Base-by-base conservation (phyloP, 2,113 vertebrate species). In the Megaptera novaeangliae region DNA sequence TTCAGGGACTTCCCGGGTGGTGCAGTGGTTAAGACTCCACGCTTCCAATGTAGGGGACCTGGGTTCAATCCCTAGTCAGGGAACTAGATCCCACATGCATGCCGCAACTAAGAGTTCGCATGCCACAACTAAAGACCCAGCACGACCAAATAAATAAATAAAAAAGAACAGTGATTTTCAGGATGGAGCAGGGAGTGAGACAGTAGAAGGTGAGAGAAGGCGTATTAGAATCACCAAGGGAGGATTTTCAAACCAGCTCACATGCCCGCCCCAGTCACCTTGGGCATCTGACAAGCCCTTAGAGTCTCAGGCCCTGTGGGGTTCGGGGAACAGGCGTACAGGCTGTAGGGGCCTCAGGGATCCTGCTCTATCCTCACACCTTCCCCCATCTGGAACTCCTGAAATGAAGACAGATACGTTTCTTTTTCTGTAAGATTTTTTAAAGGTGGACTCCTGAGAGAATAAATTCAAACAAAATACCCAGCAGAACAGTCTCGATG, bases 401-500 rank as follows among this genome's bases (percentile, higher is more conserved):
- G 82, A 93, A 83, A 78, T 18, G 5, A 93, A 81, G 6, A 71
- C 34, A 90, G 86, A 31, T 5, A 2, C 0, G 1, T 17, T 71
- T 93, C 31, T 93, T 61, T 88, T 88, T 80, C 39, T 52, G 49
- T 18, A 36, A 36, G 21, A 52, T 63, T 74, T 71, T 75, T 71
- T 4, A 44, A 78, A 97, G 44, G 41, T 27, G 9, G 34, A 6
- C 69, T 94, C 78, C 68, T 63, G n/a, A 41, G 34, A 61, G 90
- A 87, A 88, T 8, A 81, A 41, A 86, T 44, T 66, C 74, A 94
- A 93, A 94, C 59, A 87, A 85, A 91, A 95, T 31, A 41, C 52
- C 55, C 78, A 66, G 75, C 71, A 81, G 83, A 94, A 81, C 25
- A 85, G 39, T 49, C 75, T 68, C 68, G 11, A 0, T 94, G 96